Evolutionary conservation across 64 coral and sea anemone genomes (phyloP), one percentile per base, ranked within the genome.

Genomic region (Montipora capricornis): DNA sequence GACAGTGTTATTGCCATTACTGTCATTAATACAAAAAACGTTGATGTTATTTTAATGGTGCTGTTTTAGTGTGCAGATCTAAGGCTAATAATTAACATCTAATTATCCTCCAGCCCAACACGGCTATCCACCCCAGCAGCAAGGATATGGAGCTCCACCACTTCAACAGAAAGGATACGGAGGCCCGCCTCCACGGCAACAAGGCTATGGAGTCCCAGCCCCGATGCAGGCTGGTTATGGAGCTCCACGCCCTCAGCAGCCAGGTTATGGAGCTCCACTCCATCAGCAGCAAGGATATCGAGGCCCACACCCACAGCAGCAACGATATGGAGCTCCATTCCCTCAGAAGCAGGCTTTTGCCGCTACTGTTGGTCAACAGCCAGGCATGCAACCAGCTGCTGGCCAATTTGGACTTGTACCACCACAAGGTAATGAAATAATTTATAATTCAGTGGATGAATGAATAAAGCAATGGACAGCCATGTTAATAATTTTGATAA

Each of bases 221-320:
- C 17, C 70, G 8, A 88, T 90, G 76, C 92, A 89, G 80, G 44
- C 29, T 51, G 92, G 92, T 11, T 89, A 93, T 64, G 24, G 69
- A 55, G 6, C 52, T 55, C 2, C 24, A 74, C 76, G 79, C 17
- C 93, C 51, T 13, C 93, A 90, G 24, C 91, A 78, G 47, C 91
- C 79, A 80, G 75, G 37, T 16, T 67, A 46, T 12, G 49, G 52
- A 55, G 6, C 52, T 55, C 52, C 24, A 74, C 76, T 79, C 17
- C 93, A 17, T 13, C 93, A 90, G 22, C 87, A 89, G 70, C 14
- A n/a, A 45, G 74, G 73, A 5, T 93, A 93, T 73, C n/a, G 15
- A 29, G 2, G 74, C 76, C 52, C 52, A 55, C 52, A 5, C 68
- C 60, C 20, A 46, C 37, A 83, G 87, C 87, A 67, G 48, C 85